phyloP scores from a whole-genome alignment of 1,140 invertebrate genomes.

The Steinernema feltiae region DNA sequence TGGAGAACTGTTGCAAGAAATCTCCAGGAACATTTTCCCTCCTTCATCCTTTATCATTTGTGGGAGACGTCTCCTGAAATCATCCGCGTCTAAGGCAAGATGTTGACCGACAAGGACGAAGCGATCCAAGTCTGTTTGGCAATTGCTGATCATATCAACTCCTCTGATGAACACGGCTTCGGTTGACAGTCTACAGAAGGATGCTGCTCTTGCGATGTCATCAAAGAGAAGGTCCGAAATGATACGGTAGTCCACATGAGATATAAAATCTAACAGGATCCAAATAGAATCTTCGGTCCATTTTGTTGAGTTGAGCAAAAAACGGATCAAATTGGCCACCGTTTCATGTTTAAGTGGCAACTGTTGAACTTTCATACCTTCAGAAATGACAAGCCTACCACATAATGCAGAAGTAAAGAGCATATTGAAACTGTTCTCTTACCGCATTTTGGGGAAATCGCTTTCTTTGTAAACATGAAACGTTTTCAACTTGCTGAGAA shows the following conservation, averaged over 20 bases:
- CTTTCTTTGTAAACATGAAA: not conserved
- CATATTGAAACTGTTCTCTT: not conserved
- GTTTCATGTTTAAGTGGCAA: not conserved
- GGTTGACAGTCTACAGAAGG: too few relatives aligned
- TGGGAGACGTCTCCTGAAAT: too few relatives aligned
- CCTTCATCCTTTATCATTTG: too few relatives aligned
- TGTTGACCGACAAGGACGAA: too few relatives aligned
- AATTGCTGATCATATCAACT: too few relatives aligned
- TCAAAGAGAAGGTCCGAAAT: too few relatives aligned
- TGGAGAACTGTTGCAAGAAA: too few relatives aligned
- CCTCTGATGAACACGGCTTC: too few relatives aligned
- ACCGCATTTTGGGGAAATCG: not conserved
- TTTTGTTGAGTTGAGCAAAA: not conserved
- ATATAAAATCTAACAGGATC: not conserved
- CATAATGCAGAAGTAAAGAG: not conserved
- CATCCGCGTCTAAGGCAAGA: too few relatives aligned
- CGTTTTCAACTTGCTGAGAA: not conserved
- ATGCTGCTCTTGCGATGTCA: too few relatives aligned
- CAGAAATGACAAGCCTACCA: not conserved
- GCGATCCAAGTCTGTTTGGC: too few relatives aligned
- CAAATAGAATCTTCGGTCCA: not conserved
- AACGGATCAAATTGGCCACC: not conserved
- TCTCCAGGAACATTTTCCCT: too few relatives aligned
- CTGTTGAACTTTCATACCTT: not conserved
- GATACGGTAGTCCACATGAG: not conserved